Conservation (phyloP, 2,888 invertebrate genomes). For the Ptychoptera contaminata region DNA sequence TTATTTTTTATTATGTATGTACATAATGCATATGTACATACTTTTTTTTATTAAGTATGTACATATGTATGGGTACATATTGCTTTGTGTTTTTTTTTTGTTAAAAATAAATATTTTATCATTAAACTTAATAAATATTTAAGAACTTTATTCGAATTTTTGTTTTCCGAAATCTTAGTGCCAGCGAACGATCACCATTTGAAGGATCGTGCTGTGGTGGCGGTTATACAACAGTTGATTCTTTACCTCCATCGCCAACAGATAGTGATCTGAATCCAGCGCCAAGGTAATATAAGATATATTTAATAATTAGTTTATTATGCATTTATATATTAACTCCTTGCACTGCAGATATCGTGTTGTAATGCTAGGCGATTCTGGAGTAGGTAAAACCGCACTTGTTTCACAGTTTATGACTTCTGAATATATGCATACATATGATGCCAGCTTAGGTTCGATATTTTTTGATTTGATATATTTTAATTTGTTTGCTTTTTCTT, state of each 20-base stretch:
- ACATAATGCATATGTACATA: too few species aligned
- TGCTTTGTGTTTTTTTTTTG: too few species aligned
- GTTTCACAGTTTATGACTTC: conserved; percentile 91
- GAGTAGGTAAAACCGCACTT: conserved; percentile 80
- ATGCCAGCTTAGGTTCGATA: conserved; percentile 69
- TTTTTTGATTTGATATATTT: too few species aligned
- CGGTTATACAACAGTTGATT: conserved; percentile 63
- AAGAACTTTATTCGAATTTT: too few species aligned
- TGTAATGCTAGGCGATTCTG: conserved; percentile 66
- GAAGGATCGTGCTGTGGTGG: conserved; percentile 76
- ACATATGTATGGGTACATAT: too few species aligned
- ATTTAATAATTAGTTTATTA: neutral
- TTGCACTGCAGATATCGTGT: conserved; percentile 73
- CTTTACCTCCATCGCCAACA: conserved; percentile 55
- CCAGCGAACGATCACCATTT: conserved; percentile 70
- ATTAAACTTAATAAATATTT: too few species aligned
- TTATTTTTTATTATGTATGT: too few species aligned
- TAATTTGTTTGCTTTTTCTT: too few species aligned
- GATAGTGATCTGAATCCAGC: conserved; percentile 47
- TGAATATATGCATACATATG: conserved; percentile 90
- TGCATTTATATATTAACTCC: too few species aligned
- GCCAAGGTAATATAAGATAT: conserved; percentile 17
- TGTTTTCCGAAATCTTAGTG: conserved; percentile 33
- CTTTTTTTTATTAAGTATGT: too few species aligned
- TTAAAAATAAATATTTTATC: too few species aligned